These are phyloP conservation scores for Paracentrotus lividus DNA, from an alignment of 53 echinoderm and acorn worm species.

Conservation along the genomic window DNA sequence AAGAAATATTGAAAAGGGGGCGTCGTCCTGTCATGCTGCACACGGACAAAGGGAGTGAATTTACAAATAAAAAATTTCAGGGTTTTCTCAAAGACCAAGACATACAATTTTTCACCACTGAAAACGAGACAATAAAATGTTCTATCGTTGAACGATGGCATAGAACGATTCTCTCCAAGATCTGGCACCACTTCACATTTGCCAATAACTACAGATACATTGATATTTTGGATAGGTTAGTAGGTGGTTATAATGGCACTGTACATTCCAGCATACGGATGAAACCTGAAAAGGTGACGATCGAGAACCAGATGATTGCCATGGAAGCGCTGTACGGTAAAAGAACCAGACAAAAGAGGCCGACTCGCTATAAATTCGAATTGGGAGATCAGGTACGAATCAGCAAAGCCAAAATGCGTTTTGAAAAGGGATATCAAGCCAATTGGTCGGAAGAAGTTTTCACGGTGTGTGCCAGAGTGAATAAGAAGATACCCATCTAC, in stretches of 20 bases:
- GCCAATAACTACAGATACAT: conserved; percentile 47
- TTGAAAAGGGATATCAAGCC: conserved; percentile 65
- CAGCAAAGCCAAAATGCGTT: conserved; percentile 53
- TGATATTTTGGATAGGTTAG: not conserved
- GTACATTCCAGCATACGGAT: conserved; percentile 38
- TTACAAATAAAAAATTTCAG: conserved; percentile 66
- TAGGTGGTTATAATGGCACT: conserved; percentile 21
- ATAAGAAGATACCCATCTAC: conserved; percentile 49
- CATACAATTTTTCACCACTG: conserved; percentile 70
- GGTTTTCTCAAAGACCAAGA: conserved; percentile 40
- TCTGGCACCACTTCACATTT: conserved; percentile 71
- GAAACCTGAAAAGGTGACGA: conserved; percentile 37
- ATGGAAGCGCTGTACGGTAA: conserved; percentile 15
- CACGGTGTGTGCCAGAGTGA: not conserved
- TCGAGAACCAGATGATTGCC: conserved; percentile 44
- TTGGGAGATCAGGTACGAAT: conserved; percentile 57
- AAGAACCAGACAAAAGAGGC: not conserved
- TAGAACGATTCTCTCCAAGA: conserved; percentile 62
- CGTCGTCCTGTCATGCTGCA: conserved; percentile 58
- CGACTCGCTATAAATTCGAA: not conserved
- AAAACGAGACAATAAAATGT: conserved; percentile 73
- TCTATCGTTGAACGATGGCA: conserved; percentile 70
- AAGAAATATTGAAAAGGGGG: conserved; percentile 35
- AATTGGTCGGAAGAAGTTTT: conserved; percentile 70
- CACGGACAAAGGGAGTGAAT: conserved; percentile 73